A percentile compares a stretch with the other conserved stretches of the same genome.
phyloP scores from a whole-genome alignment of 2,797 vertebrate species.

The Neomorphus geoffroyi region DNA sequence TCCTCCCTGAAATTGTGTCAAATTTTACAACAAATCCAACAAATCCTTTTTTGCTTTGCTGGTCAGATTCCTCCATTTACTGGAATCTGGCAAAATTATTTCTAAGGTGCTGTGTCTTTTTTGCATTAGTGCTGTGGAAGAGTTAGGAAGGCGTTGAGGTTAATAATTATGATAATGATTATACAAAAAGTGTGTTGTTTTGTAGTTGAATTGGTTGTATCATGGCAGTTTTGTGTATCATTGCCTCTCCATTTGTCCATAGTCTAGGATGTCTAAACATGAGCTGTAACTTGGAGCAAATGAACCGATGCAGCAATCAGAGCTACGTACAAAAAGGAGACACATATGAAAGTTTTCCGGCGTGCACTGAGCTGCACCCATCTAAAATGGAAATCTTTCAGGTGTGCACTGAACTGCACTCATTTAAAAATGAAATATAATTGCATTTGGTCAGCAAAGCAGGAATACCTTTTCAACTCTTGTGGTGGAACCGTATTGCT shows the following conservation, averaged over 20 bases:
- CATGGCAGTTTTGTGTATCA: neutral
- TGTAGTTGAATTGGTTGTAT: neutral
- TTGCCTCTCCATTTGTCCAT: neutral
- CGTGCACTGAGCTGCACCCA: neutral
- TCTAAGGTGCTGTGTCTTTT: neutral
- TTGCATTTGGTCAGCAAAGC: neutral
- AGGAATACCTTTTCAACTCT: neutral
- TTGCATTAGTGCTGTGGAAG: neutral
- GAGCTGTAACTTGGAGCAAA: neutral
- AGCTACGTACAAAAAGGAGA: neutral
- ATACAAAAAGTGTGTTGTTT: neutral
- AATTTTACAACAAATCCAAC: neutral
- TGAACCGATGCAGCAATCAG: neutral
- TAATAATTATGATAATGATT: neutral
- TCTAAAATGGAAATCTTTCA: neutral
- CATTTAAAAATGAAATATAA: neutral
- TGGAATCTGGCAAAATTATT: neutral
- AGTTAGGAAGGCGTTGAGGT: neutral
- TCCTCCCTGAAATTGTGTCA: neutral
- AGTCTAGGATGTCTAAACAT: neutral
- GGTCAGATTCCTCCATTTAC: neutral
- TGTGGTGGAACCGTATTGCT: neutral
- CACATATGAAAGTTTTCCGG: neutral
- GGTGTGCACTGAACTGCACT: neutral
- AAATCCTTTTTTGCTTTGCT: neutral